Base-by-base conservation (phyloP, 2,113 vertebrate genomes). In the Cyprinus carpio region DNA sequence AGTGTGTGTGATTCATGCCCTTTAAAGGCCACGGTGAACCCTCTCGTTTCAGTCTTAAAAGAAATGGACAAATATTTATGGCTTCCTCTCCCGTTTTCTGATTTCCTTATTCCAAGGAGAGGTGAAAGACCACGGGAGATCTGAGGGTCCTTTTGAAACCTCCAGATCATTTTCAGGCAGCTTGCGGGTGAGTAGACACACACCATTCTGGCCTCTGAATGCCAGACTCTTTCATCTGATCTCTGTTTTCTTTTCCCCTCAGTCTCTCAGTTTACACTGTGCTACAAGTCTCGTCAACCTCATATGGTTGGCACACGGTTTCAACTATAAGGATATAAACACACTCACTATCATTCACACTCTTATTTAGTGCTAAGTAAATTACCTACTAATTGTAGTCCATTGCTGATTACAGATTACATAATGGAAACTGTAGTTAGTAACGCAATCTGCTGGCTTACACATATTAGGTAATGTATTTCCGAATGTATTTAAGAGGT, bases 91-190 rank as follows among this genome's bases (percentile, higher is more conserved):
- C 9, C 15, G n/a, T 69, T 43, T 69, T 51, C 80, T 20, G 29
- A 34, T 20, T 82, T 10, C 18, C 80, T 82, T 46, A 16, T 37
- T 54, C 27, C 80, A 71, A 20, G 15, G 64, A 56, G 11, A 82
- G 80, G 80, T 71, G 80, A 82, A 82, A 82, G 80, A 51, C 80
- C 80, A 71, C 12, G 9, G 64, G 46, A 82, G 64, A 82, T 69
- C 64, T 71, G 7, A 69, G 80, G 46, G 64, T 51, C 46, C 20
- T 82, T 71, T 37, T 34, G 25, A 71, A 82, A 71, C 27, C 80
- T 82, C 80, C 29, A 56, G 80, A 82, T 82, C 62, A 71, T 51
- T 82, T 31, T 82, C 40, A 67, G 29, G 58, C 7, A 81, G 34
- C 56, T 40, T 62, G 29, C 12, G 60, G 79, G 60, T 46, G 79